Conservation (phyloP, 2,113 vertebrate genomes). For the Anoura caudifer region DNA sequence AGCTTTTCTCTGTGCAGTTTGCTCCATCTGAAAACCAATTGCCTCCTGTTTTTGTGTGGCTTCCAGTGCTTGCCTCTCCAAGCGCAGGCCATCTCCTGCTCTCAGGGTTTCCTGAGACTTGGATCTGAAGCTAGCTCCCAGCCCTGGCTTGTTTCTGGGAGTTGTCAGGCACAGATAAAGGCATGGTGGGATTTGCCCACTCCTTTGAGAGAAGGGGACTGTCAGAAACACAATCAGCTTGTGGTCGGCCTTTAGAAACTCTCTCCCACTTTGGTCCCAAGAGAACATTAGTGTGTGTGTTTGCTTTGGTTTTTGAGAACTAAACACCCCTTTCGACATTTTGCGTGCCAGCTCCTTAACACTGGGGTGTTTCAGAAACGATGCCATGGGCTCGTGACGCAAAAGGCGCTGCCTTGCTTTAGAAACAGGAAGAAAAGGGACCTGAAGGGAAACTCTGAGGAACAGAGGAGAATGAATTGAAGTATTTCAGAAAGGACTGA, state of each 20-base stretch:
- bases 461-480: slow-evolving; percentile 2
- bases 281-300: slow-evolving; percentile 67
- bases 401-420: slow-evolving; percentile 43
- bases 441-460: neutral
- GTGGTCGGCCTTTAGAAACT: slow-evolving; percentile 67
- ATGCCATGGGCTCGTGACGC: slow-evolving; percentile 46
- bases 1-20: neutral
- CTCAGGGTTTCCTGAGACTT: slow-evolving; percentile 51
- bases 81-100: neutral
- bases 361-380: slow-evolving; percentile 47
- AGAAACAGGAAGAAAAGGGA: slow-evolving; percentile 38
- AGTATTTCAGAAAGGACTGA: neutral
- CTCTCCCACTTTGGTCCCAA: slow-evolving; percentile 55
- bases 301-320: slow-evolving; percentile 70
- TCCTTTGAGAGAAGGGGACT: slow-evolving; percentile 45
- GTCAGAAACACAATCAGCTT: slow-evolving; percentile 65
- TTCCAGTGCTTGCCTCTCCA: neutral
- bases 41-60: neutral
- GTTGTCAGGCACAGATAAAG: slow-evolving; percentile 55
- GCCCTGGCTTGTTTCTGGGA: slow-evolving; percentile 38
- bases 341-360: slow-evolving; percentile 54
- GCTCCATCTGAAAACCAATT: slow-evolving; percentile 43
- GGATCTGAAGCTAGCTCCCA: slow-evolving; percentile 45
- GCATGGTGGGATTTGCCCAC: slow-evolving; percentile 21
- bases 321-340: slow-evolving; percentile 68